Conservation (phyloP, 1,140 invertebrate genomes). For the Alviniconcha marisindica region DNA sequence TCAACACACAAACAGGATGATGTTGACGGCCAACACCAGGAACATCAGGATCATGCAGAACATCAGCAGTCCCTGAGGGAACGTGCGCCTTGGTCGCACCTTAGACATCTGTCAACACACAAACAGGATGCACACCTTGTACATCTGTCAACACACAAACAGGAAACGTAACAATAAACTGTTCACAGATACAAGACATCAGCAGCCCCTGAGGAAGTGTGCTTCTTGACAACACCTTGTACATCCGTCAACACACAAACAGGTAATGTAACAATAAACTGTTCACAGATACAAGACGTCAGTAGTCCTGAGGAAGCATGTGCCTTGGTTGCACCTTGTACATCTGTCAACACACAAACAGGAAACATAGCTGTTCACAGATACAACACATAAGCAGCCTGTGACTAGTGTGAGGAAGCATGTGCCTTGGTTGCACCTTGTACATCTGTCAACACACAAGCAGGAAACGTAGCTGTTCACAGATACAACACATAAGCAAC, state of each 20-base stretch:
- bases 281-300: too few species aligned
- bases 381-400: too few species aligned
- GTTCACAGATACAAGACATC: too few species aligned
- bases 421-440: too few species aligned
- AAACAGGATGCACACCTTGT: conserved; percentile 54
- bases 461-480: not conserved
- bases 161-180: too few species aligned
- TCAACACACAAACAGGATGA: conserved; percentile 41
- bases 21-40: conserved; percentile 74
- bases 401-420: conserved; percentile 60
- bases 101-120: conserved; percentile 48
- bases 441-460: too few species aligned
- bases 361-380: too few species aligned
- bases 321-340: too few species aligned
- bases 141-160: conserved; percentile 56
- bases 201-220: conserved; percentile 64
- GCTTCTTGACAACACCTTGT: too few species aligned
- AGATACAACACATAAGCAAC: too few species aligned
- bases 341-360: too few species aligned
- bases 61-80: conserved; percentile 76
- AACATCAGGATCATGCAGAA: conserved; percentile 76
- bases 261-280: too few species aligned
- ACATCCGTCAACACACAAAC: conserved; percentile 50
- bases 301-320: conserved; percentile 48
- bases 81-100: conserved; percentile 71